Evolutionary conservation across 2,113 vertebrate species (phyloP).

Genomic region (Stigmatopora argus): DNA sequence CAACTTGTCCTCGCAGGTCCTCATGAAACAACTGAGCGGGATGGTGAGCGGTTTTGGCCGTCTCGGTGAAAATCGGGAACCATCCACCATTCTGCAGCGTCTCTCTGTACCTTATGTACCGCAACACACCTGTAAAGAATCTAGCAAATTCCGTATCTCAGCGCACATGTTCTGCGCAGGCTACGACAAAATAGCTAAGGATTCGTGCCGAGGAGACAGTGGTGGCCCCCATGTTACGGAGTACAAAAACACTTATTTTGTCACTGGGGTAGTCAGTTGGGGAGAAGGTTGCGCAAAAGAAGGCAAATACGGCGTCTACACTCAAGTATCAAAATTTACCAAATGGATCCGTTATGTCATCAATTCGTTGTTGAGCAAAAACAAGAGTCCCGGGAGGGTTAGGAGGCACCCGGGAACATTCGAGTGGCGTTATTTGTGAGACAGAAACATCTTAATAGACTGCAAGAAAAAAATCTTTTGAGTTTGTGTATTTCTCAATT

Average conservation of each 20-base stretch:
- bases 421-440: constrained; percentile 25
- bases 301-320: constrained; percentile 89
- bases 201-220: constrained; percentile 92
- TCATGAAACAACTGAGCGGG: constrained; percentile 75
- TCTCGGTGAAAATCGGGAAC: constrained; percentile 45
- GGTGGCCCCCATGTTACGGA: constrained; percentile 89
- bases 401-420: constrained; percentile 30
- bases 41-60: constrained; percentile 87
- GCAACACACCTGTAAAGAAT: constrained; percentile 76
- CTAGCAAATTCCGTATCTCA: constrained; percentile 73
- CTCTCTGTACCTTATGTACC: constrained; percentile 80
- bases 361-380: constrained; percentile 10
- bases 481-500: neutral
- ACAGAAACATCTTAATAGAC: neutral
- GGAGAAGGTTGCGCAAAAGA: constrained; percentile 87
- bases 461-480: neutral
- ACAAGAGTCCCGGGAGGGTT: neutral
- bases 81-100: constrained; percentile 72
- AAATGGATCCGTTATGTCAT: constrained; percentile 73
- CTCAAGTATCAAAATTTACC: constrained; percentile 82
- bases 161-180: constrained; percentile 93
- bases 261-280: constrained; percentile 93
- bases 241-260: constrained; percentile 76
- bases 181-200: constrained; percentile 70
- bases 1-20: constrained; percentile 50